Conservation (phyloP, 2,888 invertebrate genomes). For the Polydrusus tereticollis region DNA sequence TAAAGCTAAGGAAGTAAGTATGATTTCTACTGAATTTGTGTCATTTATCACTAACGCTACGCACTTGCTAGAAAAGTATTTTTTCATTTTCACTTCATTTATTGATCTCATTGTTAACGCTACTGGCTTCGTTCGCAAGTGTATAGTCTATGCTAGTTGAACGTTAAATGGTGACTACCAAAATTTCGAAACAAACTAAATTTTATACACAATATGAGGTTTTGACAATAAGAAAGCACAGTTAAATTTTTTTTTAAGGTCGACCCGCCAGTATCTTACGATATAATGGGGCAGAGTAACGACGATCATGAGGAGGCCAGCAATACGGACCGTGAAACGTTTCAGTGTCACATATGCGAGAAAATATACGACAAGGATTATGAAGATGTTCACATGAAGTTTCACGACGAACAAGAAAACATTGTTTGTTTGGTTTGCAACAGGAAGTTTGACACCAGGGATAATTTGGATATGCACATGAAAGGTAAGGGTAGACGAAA, state of each 20-base stretch:
- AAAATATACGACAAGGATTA: slow-evolving; percentile 69
- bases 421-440: slow-evolving; percentile 79
- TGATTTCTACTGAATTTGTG: too few relatives aligned
- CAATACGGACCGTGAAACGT: slow-evolving; percentile 58
- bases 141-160: too few relatives aligned
- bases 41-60: not conserved
- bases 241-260: slow-evolving; percentile 55
- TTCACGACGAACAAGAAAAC: slow-evolving; percentile 73
- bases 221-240: too few relatives aligned
- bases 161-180: too few relatives aligned
- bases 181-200: too few relatives aligned
- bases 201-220: too few relatives aligned
- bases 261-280: slow-evolving; percentile 68
- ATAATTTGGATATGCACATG: slow-evolving; percentile 80
- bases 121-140: too few relatives aligned
- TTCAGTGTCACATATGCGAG: slow-evolving; percentile 68
- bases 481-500: slow-evolving; percentile 60
- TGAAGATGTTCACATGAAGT: slow-evolving; percentile 75
- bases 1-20: slow-evolving; percentile 66
- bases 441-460: slow-evolving; percentile 75
- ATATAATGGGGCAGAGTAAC: slow-evolving; percentile 59
- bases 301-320: slow-evolving; percentile 51
- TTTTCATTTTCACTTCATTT: too few relatives aligned
- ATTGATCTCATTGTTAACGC: too few relatives aligned
- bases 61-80: too few relatives aligned